These are phyloP conservation scores for Myxocyprinus asiaticus DNA, from an alignment of 2,113 vertebrate species.

Conservation along the genomic window DNA sequence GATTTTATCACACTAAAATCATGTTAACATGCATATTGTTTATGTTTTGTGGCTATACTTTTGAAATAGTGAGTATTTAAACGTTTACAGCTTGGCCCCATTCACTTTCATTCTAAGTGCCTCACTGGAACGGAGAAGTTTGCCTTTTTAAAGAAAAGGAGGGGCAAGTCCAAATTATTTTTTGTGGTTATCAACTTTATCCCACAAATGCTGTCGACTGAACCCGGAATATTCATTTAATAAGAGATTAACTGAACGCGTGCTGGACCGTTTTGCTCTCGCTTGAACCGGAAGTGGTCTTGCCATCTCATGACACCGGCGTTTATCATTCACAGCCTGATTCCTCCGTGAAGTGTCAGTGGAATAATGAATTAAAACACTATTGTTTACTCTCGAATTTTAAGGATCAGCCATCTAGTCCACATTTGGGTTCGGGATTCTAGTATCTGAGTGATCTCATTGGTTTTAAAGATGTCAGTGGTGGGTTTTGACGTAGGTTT, in stretches of 20 bases:
- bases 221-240: no score
- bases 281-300: constrained; percentile 35
- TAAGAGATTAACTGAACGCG: background rate
- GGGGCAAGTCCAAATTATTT: no score
- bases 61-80: no score
- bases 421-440: background rate
- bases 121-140: no score
- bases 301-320: constrained; percentile 27
- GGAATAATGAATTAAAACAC: constrained; percentile 51
- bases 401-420: background rate
- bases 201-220: no score
- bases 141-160: no score
- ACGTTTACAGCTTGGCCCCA: no score
- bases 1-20: no score
- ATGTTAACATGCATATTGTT: no score
- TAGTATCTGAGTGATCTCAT: background rate
- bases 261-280: constrained; percentile 13
- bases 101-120: no score
- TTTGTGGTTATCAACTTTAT: no score
- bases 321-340: constrained; percentile 26
- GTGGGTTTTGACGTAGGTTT: constrained; percentile 94
- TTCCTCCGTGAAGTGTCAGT: constrained; percentile 11
- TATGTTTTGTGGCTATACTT: no score
- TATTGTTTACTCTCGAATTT: background rate
- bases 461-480: constrained; percentile 85